Evolutionary conservation across 2,888 invertebrate genomes (phyloP), one percentile per base, ranked within the genome.

Genomic region (Tetrapedia diversipes): DNA sequence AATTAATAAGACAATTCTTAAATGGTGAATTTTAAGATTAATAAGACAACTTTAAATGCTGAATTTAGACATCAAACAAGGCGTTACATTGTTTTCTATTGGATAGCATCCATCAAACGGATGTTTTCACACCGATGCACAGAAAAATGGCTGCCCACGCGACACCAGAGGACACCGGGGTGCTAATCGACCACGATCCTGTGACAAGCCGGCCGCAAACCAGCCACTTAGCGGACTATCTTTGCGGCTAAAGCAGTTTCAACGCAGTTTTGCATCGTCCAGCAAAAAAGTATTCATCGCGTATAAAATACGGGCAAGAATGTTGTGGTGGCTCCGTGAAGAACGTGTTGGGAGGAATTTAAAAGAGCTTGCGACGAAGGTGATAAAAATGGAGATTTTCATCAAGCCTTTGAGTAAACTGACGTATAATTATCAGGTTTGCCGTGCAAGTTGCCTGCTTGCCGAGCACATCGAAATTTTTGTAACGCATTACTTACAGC

Each of bases 211-310:
- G 53, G 68, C 71, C 79, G 43, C 79, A 60, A 29, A 32, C 68
- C 64, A 41, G 53, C 82, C 82, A 82, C 73, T 82, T 82, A 71
- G 80, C 70, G 53, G 43, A 45, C 56, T 27, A 45, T 70, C 70
- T 73, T 56, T 82, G 68, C 66, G 67, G 60, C 77, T 43, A 19
- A 65, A 60, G 69, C 69, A 47, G 65, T 64, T 70, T 61, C 59
- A 34, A 41, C 37, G 39, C 72, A 56, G 57, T 68, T 64, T 68
- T 67, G 43, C 67, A 67, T 47, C 67, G n/a, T 54, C 60, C 45
- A 54, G 45, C 53, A 56, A 68, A 77, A n/a, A 77, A 67, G 14
- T 45, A 29, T 47, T 66, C 54, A 24, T 34, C 27, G 49, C 43
- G 57, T 14, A n/a, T 59, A 37, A 59, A 51, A 6, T n/a, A 11